Evolutionary conservation across 2,888 invertebrate genomes (phyloP).

Genomic region (Kryphioiulus occultus): DNA sequence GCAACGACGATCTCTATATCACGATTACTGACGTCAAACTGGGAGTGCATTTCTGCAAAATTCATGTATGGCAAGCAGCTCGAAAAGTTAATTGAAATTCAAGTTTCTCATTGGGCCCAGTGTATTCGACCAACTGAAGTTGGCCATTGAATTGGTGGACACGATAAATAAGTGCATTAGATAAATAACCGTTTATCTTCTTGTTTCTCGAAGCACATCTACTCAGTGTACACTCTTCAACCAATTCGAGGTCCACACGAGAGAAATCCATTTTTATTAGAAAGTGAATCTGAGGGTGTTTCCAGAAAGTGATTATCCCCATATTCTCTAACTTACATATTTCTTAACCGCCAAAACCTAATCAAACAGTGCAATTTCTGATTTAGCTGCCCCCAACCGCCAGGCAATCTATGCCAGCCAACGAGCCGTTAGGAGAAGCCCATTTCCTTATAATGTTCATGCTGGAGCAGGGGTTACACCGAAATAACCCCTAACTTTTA

Average conservation of each 20-base stretch:
- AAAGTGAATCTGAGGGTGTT: not conserved
- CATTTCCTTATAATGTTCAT: no score
- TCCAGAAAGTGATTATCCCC: no score
- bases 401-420: no score
- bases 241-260: not conserved
- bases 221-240: not conserved
- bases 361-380: no score
- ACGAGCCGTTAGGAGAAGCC: no score
- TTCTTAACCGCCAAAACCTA: no score
- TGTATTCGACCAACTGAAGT: not conserved
- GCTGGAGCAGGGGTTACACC: no score
- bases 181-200: not conserved
- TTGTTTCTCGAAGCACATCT: not conserved
- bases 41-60: not conserved
- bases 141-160: not conserved
- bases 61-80: not conserved
- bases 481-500: no score
- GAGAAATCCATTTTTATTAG: not conserved
- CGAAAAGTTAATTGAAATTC: slow-evolving; percentile 20
- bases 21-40: slow-evolving; percentile 30
- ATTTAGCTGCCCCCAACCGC: no score
- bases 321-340: no score
- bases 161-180: not conserved
- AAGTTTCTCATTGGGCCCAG: not conserved
- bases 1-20: not conserved